phyloP scores from a whole-genome alignment of 92 coral and sea anemone genomes.

The Montipora capitata region DNA sequence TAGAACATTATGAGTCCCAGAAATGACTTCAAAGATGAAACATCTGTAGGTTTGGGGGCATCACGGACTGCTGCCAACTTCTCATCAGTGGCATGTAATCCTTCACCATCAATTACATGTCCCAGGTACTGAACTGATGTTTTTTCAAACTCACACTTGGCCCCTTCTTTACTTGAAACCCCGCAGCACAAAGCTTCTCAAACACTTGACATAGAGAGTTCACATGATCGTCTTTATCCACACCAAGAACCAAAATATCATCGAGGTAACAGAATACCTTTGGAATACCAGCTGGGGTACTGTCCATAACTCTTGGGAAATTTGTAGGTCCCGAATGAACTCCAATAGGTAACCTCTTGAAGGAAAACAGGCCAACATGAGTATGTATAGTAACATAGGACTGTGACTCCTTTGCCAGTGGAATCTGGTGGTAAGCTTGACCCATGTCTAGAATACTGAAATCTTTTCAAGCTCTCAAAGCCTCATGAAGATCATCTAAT shows the following conservation, averaged over 20 bases:
- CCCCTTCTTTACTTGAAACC: slow-evolving; percentile 37
- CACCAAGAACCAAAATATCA: slow-evolving; percentile 65
- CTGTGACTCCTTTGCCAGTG: slow-evolving; percentile 59
- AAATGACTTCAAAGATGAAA: slow-evolving; percentile 53
- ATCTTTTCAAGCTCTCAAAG: slow-evolving; percentile 49
- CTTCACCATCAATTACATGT: no score
- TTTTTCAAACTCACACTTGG: slow-evolving; percentile 33
- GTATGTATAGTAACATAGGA: background rate
- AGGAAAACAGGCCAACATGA: slow-evolving; percentile 33
- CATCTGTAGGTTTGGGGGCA: slow-evolving; percentile 69
- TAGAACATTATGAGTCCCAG: slow-evolving; percentile 73
- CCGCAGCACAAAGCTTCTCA: slow-evolving; percentile 30
- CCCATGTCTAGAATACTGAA: slow-evolving; percentile 25
- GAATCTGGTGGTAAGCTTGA: slow-evolving; percentile 77
- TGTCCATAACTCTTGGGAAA: slow-evolving; percentile 57
- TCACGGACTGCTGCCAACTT: slow-evolving; percentile 37
- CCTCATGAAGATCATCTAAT: slow-evolving; percentile 41
- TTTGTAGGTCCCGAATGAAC: slow-evolving; percentile 69
- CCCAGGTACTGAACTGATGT: background rate
- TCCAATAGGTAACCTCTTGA: slow-evolving; percentile 67
- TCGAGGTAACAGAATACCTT: slow-evolving; percentile 45
- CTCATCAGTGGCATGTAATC: background rate
- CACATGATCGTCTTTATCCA: slow-evolving; percentile 49
- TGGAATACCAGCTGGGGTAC: slow-evolving; percentile 44
- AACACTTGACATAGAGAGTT: slow-evolving; percentile 55